Evolutionary conservation across 2,113 vertebrate genomes (phyloP), one percentile per base, ranked within the genome.

Genomic region (Dendrocopos noguchii): DNA sequence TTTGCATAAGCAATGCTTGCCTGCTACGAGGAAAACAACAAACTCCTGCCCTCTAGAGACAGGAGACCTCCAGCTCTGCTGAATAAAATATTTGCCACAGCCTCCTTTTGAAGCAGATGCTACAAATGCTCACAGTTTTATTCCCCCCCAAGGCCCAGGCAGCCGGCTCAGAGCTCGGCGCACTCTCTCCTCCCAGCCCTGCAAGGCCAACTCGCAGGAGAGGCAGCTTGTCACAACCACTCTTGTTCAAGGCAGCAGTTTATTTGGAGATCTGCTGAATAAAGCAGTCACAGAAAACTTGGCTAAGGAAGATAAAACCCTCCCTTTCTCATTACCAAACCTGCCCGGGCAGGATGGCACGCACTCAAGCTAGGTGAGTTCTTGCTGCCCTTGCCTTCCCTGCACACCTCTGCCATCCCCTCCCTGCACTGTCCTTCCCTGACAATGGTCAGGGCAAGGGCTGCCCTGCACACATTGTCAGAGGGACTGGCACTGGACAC

Each of bases 1-100:
- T 91, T 75, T 90, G 91, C 91, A 93, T 94, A 87, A 94, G 84
- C 93, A 88, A 9, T 33, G 82, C 65, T 66, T 55, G 81, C 76
- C 76, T 85, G 22, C 18, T 44, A 57, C 7, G 79, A 86, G 84
- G 84, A 96, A 96, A 94, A 95, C 94, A 96, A 96, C 93, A 94
- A 94, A 91, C 91, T 96, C 87, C 90, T 95, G 95, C 95, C 95
- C 94, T 95, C 96, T 96, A 95, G 96, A 96, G 95, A 96, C 87
- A 95, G 87, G 73, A 96, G 95, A 96, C 95, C 91, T 96, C 94
- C 91, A 96, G 90, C 90, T 95, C 93, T 93, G 89, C 93, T 96
- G 95, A 95, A 96, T 96, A 93, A 96, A 96, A 95, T 94, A 96
- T 96, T 83, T 94, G 91, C 93, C 94, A 94, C 93, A 91, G 59